phyloP scores from a whole-genome alignment of 1,140 invertebrate species.

The Belonocnema kinseyi region DNA sequence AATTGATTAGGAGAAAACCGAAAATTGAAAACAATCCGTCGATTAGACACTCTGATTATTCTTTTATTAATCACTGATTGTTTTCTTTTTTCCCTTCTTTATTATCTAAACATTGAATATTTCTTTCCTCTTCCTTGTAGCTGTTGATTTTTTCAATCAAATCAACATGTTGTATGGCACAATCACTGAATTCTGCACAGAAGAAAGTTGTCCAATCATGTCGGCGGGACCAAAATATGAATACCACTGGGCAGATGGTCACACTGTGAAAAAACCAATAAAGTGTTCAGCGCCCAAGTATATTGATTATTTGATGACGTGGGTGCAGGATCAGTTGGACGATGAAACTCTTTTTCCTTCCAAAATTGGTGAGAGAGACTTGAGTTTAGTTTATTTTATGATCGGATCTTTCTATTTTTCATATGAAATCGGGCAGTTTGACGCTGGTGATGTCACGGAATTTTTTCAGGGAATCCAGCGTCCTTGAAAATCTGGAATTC shows the following conservation, averaged over 20 bases:
- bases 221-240: conserved; percentile 98
- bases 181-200: conserved; percentile 99
- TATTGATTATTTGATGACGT: conserved; percentile 99
- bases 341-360: conserved; percentile 99
- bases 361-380: conserved; percentile 89
- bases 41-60: neutral
- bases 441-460: no score
- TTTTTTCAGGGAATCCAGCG: no score
- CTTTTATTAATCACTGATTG: conserved; percentile 29
- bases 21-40: no score
- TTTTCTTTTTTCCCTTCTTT: neutral
- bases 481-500: no score
- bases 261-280: conserved; percentile 98
- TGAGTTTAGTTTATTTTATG: conserved; percentile 32
- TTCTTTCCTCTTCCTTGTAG: conserved; percentile 77
- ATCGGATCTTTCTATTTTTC: no score
- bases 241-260: conserved; percentile 99
- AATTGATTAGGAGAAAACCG: no score
- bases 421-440: no score
- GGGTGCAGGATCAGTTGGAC: conserved; percentile 99
- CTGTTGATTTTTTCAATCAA: conserved; percentile 99
- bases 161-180: conserved; percentile 99
- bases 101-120: neutral
- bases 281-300: conserved; percentile 99
- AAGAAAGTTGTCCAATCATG: conserved; percentile 99